Base-by-base conservation (phyloP, 2,113 vertebrate species). In the Elanoides forficatus region DNA sequence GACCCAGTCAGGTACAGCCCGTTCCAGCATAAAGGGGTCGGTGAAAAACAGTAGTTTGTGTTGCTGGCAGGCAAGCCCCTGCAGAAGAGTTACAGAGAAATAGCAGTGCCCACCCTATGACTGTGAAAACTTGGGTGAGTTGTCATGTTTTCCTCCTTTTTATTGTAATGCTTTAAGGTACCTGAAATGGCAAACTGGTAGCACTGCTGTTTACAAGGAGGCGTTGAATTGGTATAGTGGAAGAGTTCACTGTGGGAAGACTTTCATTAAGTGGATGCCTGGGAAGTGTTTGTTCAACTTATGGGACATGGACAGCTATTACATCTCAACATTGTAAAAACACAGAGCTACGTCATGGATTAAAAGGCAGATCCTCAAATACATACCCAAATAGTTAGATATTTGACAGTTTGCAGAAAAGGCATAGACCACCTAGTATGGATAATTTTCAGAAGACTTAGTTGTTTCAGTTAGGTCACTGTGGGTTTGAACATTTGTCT, bases 1-100 rank as follows among this genome's bases (percentile, higher is more conserved):
- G 55, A 25, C 27, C 43, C 26, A 23, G 43, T 1, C 53, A 40
- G 71, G 56, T 10, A 15, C 26, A 47, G 36, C 65, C 45, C 1
- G 0, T 48, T n/a, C 25, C 74, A 82, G 43, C 10, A 40, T 7
- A 3, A 47, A 62, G 21, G 13, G 11, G 4, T 22, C 11, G 2
- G 20, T 83, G 72, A 26, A 23, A 40, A 71, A 15, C 45, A 19
- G 38, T 12, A 13, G 3, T 12, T 55, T 1, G 4, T 43, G 48
- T n/a, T 58, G 48, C 66, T 83, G 18, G 19, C 9, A 5, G 38
- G 40, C 23, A 34, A 29, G 32, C 5, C 40, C 19, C 22, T 47
- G 63, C 1, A 0, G 29, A 17, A 36, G 34, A 22, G 36, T 19
- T 23, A 2, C 27, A 38, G 29, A 2, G 30, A n/a, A 47, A 3